Conservation (phyloP, 2,113 vertebrate species). For the Pteropus alecto region DNA sequence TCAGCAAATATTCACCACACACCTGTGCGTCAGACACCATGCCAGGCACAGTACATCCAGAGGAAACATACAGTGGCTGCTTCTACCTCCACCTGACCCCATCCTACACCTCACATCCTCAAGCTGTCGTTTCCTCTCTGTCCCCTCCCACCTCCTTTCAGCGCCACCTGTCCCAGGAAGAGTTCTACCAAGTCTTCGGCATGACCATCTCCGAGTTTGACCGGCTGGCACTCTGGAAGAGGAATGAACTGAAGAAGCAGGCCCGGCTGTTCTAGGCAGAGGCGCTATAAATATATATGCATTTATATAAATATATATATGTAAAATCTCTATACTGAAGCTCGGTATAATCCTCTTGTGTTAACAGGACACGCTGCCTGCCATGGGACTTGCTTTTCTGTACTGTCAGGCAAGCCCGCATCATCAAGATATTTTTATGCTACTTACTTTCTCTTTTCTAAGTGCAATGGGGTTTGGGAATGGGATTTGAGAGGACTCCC, state of each 20-base stretch:
- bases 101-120: not conserved
- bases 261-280: conserved; percentile 93
- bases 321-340: conserved; percentile 81
- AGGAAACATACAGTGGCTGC: fast-evolving
- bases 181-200: conserved; percentile 97
- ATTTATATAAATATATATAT: conserved; percentile 85
- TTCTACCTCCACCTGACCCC: not conserved
- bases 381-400: conserved; percentile 63
- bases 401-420: conserved; percentile 58
- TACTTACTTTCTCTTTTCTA: conserved; percentile 56
- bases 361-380: conserved; percentile 60
- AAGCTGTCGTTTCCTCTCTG: not conserved
- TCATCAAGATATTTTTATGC: conserved; percentile 70
- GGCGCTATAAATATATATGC: conserved; percentile 85
- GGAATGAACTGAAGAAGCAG: conserved; percentile 98
- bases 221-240: conserved; percentile 98
- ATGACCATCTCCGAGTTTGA: conserved; percentile 98
- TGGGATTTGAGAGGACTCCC: not conserved
- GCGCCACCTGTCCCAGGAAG: conserved; percentile 96
- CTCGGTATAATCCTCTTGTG: conserved; percentile 82
- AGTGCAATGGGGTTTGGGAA: conserved; percentile 55
- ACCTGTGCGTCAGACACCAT: too few species aligned
- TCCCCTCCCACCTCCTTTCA: conserved; percentile 69
- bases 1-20: not conserved
- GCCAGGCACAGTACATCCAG: not conserved